Conservation (phyloP, 2,888 invertebrate species). For the Aelia acuminata region DNA sequence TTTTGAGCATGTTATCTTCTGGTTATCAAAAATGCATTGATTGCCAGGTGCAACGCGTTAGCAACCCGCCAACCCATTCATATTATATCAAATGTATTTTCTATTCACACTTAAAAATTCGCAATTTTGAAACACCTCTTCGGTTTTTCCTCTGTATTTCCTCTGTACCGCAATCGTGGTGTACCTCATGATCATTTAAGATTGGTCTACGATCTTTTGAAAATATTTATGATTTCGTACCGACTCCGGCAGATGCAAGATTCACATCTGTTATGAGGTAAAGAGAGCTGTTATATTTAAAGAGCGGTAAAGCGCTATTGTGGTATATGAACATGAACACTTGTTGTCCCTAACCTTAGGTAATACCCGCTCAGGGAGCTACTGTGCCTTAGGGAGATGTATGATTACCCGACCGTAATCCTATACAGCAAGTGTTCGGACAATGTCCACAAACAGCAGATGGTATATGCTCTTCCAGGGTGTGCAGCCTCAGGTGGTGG, state of each 20-base stretch:
- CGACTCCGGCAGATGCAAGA: neutral
- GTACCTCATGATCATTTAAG: no score
- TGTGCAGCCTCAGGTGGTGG: neutral
- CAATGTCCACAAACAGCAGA: neutral
- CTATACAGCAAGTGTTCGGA: slow-evolving; percentile 12
- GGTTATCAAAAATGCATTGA: no score
- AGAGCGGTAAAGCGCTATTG: neutral
- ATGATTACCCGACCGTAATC: slow-evolving; percentile 9
- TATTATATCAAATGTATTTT: no score
- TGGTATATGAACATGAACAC: slow-evolving; percentile 14
- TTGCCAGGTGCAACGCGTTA: no score
- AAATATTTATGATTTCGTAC: neutral
- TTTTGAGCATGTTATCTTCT: no score
- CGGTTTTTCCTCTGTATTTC: no score
- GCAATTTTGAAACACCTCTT: no score
- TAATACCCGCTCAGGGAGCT: slow-evolving; percentile 24
- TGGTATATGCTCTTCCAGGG: neutral
- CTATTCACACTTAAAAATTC: no score
- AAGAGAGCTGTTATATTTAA: slow-evolving; percentile 21
- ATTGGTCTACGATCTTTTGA: no score
- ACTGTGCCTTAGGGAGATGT: neutral
- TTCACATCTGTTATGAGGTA: neutral
- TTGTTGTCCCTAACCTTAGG: slow-evolving; percentile 36
- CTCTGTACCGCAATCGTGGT: no score
- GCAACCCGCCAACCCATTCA: no score